phyloP scores from a whole-genome alignment of 1,140 invertebrate species.

The Halictus rubicundus region DNA sequence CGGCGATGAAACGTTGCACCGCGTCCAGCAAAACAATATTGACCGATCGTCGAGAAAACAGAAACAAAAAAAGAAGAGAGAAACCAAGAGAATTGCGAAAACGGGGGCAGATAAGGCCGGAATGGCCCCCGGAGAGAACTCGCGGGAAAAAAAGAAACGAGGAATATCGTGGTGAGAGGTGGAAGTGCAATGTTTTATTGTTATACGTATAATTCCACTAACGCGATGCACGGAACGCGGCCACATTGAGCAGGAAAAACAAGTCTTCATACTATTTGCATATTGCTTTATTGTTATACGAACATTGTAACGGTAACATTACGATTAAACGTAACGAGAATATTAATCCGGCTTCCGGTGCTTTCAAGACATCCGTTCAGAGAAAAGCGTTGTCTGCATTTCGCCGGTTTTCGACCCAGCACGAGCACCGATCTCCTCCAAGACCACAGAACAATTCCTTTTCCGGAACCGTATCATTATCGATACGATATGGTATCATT shows the following conservation, averaged over 20 bases:
- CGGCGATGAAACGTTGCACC: conserved; percentile 50
- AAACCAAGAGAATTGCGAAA: too few species aligned
- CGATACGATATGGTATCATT: too few species aligned
- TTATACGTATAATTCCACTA: conserved; percentile 42
- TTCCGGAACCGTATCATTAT: too few species aligned
- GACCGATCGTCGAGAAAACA: conserved; percentile 22
- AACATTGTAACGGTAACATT: conserved; percentile 65
- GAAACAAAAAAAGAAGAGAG: conserved; percentile 5
- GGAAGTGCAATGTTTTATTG: conserved; percentile 59
- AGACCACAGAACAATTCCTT: too few species aligned
- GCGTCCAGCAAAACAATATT: conserved; percentile 37
- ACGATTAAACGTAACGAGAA: conserved; percentile 49
- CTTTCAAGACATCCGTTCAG: conserved; percentile 25
- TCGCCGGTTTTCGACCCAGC: not conserved
- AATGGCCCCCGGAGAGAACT: too few species aligned
- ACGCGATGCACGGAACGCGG: conserved; percentile 58
- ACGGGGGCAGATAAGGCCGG: too few species aligned
- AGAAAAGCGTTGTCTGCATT: not conserved
- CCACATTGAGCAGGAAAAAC: conserved; percentile 49
- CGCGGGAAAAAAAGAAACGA: not conserved
- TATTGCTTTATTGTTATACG: conserved; percentile 69
- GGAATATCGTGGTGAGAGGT: too few species aligned
- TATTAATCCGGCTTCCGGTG: conserved; percentile 47
- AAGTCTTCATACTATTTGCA: conserved; percentile 68
- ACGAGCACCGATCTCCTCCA: not conserved